phyloP scores from a whole-genome alignment of 2,888 invertebrate genomes.

The Didymodactylos carnosus region DNA sequence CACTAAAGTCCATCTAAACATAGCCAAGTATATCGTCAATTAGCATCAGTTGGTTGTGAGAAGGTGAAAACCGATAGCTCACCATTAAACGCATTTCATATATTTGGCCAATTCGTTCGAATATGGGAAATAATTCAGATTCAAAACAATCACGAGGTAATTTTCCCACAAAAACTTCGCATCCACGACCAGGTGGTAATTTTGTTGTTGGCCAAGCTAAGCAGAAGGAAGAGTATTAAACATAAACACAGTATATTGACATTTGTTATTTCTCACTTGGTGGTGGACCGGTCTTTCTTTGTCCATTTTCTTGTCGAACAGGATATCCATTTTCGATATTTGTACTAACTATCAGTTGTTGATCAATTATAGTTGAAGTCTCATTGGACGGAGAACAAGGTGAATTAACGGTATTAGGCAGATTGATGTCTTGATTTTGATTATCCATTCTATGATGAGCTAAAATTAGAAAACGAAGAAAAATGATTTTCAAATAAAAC shows the following conservation, averaged over 20 bases:
- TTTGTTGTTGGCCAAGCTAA: conserved; percentile 28
- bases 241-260: too few relatives aligned
- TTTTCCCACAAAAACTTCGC: conserved; percentile 51
- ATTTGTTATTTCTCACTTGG: too few relatives aligned
- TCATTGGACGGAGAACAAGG: too few relatives aligned
- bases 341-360: background rate
- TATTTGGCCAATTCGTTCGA: conserved; percentile 45
- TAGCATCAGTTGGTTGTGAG: too few relatives aligned
- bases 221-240: too few relatives aligned
- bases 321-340: conserved; percentile 24
- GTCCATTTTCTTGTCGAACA: conserved; percentile 57
- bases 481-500: too few relatives aligned
- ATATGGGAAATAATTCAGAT: conserved; percentile 53
- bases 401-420: too few relatives aligned
- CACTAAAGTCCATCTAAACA: conserved; percentile 51
- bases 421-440: too few relatives aligned
- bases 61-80: too few relatives aligned
- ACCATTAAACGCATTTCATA: conserved; percentile 51
- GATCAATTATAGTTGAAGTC: background rate
- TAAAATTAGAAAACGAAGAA: too few relatives aligned
- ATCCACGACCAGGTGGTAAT: conserved; percentile 45
- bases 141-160: conserved; percentile 57
- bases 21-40: too few relatives aligned
- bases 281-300: conserved; percentile 48
- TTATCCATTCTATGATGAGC: too few relatives aligned